Evolutionary conservation across 2,888 invertebrate species (phyloP).

Genomic region (Hypolimnas misippus): DNA sequence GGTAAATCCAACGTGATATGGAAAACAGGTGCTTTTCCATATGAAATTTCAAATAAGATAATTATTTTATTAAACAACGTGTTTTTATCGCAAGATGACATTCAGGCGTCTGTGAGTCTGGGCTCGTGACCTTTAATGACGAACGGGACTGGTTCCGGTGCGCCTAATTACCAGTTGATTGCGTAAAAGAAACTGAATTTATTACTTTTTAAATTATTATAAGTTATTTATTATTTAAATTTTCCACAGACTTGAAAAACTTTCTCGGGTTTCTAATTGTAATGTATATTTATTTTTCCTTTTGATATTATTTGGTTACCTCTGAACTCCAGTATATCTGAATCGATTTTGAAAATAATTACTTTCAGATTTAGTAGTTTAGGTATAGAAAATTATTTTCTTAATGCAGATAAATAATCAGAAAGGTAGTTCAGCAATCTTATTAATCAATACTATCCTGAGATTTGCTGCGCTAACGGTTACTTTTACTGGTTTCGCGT

Average conservation of each 20-base stretch:
- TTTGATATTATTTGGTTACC: no score
- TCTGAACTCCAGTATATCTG: no score
- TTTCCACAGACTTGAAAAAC: no score
- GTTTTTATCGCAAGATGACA: slow-evolving; percentile 20
- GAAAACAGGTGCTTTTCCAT: slow-evolving; percentile 9
- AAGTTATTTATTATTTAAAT: no score
- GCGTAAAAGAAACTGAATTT: not conserved
- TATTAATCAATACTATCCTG: not conserved
- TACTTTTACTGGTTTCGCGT: slow-evolving; percentile 1
- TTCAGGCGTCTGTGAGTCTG: slow-evolving; percentile 37
- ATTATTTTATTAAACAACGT: slow-evolving; percentile 12
- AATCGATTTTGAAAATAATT: no score
- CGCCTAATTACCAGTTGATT: not conserved
- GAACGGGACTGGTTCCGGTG: slow-evolving; percentile 16
- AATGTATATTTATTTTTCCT: no score
- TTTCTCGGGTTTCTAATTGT: no score
- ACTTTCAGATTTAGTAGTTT: no score
- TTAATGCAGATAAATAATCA: no score
- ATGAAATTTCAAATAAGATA: not conserved
- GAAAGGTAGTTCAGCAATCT: not conserved
- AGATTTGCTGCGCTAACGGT: slow-evolving; percentile 7
- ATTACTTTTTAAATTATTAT: no score
- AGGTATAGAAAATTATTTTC: no score
- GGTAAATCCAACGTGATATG: slow-evolving; percentile 20
- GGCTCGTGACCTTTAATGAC: slow-evolving; percentile 29